A percentile compares a stretch with the other conserved stretches of the same genome.
Evolutionary conservation across 2,797 vertebrate species (phyloP).

Genomic region (Diplodus puntazzo): DNA sequence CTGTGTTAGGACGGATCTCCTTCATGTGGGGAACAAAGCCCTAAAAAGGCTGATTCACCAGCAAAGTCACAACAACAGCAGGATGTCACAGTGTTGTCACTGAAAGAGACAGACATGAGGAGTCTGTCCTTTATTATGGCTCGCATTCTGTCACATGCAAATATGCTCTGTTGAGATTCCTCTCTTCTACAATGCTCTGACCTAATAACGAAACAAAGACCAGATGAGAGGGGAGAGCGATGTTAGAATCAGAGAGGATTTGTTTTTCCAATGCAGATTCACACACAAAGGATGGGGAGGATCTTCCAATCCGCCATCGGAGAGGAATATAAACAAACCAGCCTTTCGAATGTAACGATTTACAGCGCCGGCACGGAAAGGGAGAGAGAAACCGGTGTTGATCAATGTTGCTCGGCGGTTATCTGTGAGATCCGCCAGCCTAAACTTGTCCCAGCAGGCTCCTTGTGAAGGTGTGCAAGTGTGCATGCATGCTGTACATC

Average conservation of each 20-base stretch:
- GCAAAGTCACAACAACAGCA: constrained; percentile 74
- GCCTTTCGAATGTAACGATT: constrained; percentile 73
- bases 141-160: constrained; percentile 49
- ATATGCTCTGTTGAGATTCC: constrained; percentile 23
- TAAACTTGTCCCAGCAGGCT: constrained; percentile 79
- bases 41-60: constrained; percentile 76
- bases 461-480: constrained; percentile 17
- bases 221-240: constrained; percentile 44
- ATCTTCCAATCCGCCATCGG: constrained; percentile 66
- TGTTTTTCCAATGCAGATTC: constrained; percentile 41
- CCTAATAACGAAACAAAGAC: constrained; percentile 17
- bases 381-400: constrained; percentile 32
- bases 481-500: not conserved
- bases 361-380: constrained; percentile 44
- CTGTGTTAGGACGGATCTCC: constrained; percentile 71
- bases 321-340: constrained; percentile 86
- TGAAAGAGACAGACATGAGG: constrained; percentile 57
- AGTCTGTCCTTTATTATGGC: constrained; percentile 43
- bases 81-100: constrained; percentile 61
- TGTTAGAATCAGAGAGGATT: constrained; percentile 34
- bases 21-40: constrained; percentile 71
- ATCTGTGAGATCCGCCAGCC: constrained; percentile 68
- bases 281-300: constrained; percentile 58
- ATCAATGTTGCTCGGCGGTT: constrained; percentile 63
- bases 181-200: constrained; percentile 21